Evolutionary conservation across 2,113 vertebrate genomes (phyloP).

Genomic region (Platanista minor): DNA sequence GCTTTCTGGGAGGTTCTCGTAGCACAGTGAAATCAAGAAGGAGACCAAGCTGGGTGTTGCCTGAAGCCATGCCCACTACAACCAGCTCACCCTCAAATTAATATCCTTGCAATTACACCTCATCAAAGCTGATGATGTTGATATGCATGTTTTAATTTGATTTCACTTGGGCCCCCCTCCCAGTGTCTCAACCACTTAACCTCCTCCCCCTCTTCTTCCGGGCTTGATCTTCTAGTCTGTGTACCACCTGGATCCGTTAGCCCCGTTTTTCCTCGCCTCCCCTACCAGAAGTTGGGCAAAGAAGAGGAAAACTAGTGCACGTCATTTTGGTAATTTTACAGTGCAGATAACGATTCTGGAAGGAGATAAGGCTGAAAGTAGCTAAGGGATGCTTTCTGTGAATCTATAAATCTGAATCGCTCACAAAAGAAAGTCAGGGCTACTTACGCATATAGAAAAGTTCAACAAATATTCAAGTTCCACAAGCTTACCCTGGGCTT

Average conservation of each 20-base stretch:
- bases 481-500: conserved; percentile 76
- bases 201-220: background rate
- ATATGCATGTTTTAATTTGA: rapidly evolving
- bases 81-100: background rate
- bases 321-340: background rate
- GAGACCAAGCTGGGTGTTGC: rapidly evolving
- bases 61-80: background rate
- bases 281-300: background rate
- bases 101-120: rapidly evolving
- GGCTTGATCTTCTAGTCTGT: background rate
- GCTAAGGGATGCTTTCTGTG: background rate
- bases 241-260: background rate
- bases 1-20: background rate
- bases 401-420: background rate
- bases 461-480: background rate
- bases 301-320: background rate
- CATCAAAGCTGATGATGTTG: rapidly evolving
- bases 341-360: background rate
- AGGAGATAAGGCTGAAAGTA: background rate
- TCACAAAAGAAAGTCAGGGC: background rate
- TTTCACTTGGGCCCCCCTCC: background rate
- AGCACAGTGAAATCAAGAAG: background rate
- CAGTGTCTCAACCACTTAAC: rapidly evolving
- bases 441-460: rapidly evolving
- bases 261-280: background rate